Evolutionary conservation across 92 coral and sea anemone species (phyloP).

Genomic region (Zoanthus sociatus): DNA sequence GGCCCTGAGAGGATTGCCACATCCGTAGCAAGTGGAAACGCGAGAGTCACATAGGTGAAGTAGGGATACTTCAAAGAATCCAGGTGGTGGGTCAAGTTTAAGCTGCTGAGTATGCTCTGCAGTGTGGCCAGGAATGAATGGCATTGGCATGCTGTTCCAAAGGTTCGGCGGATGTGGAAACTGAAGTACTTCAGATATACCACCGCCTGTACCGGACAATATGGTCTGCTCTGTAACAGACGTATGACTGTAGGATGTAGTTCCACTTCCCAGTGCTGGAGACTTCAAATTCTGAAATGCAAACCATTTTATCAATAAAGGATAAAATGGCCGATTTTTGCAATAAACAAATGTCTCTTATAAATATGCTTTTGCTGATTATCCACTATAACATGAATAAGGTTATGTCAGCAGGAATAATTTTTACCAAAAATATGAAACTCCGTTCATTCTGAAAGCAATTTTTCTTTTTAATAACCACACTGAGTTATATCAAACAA

Average conservation of each 20-base stretch:
- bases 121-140: neutral
- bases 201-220: neutral
- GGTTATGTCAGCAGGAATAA: neutral
- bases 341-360: neutral
- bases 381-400: neutral
- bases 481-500: neutral
- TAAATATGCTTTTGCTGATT: neutral
- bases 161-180: neutral
- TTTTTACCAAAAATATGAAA: neutral
- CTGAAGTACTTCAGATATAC: neutral
- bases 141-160: neutral
- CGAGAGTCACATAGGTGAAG: constrained; percentile 1
- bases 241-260: constrained; percentile 2
- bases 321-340: neutral
- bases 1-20: neutral
- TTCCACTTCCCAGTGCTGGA: neutral
- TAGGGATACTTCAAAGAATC: neutral
- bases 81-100: neutral
- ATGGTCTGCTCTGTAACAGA: neutral
- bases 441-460: neutral
- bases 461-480: neutral
- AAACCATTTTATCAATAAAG: neutral
- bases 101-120: constrained; percentile 14
- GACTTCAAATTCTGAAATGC: neutral
- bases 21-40: neutral